Evolutionary conservation across 1,140 invertebrate species (phyloP), one percentile per base, ranked within the genome.

Genomic region (Cyphomyrmex costatus): DNA sequence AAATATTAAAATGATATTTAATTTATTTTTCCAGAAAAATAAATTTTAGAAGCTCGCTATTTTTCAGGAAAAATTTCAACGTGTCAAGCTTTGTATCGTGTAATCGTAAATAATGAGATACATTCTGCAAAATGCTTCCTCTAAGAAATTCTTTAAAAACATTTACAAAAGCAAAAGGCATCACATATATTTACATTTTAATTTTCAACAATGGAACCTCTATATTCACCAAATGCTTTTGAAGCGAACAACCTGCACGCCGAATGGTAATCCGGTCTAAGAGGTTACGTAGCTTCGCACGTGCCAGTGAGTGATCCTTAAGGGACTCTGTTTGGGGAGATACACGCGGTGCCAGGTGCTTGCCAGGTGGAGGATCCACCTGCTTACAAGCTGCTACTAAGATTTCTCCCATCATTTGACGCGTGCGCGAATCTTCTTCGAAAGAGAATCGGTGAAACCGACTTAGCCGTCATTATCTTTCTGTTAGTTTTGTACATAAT

Each of bases 281-380:
- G 58, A 42, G 65, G 51, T 80, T 70, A 70, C 65, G 76, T 27
- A 63, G 24, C n/a, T 36, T 78, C 82, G 60, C 82, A 78, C 82
- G 74, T 85, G 82, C 71, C 60, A 36, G 21, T 60, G 8, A 68
- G 58, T 42, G 58, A 63, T 78, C 73, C 60, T 85, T 65, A 53
- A 66, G 73, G 24, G 66, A 66, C 65, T 87, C 58, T 86, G 63
- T 76, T 83, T 42, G 8, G 91, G 85, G 76, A 89, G 78, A 76
- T 58, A 80, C 56, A 88, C 71, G 63, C 84, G 71, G 63, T 82
- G 91, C 90, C 94, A 94, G 93, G 88, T 94, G 94, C 92, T 58
- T 91, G 89, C 92, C 94, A 95, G 94, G 93, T 94, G 93, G 89
- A 58, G 85, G 80, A 92, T 91, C 92, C 94, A 95, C 94, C 94